Percentiles rank a stretch among this genome's conserved stretches.
These are phyloP conservation scores for Coleophora deauratella DNA, from an alignment of 2,888 invertebrate species.

Conservation along the genomic window DNA sequence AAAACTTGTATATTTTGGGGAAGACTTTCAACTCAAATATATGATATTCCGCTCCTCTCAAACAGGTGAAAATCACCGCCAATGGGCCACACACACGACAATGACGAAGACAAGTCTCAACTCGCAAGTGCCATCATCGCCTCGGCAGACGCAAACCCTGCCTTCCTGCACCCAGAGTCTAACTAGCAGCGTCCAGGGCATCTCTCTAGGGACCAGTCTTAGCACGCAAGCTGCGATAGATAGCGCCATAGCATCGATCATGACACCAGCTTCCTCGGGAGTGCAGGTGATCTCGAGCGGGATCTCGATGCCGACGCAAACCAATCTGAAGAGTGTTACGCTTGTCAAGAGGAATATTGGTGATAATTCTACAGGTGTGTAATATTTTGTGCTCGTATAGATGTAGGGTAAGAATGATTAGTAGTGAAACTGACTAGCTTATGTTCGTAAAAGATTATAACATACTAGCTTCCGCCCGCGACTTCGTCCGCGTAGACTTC, in stretches of 20 bases:
- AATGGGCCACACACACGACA: slow-evolving; percentile 54
- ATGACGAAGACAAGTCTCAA: slow-evolving; percentile 35
- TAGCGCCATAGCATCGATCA: slow-evolving; percentile 59
- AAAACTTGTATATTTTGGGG: too few relatives aligned
- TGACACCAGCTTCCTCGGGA: slow-evolving; percentile 40
- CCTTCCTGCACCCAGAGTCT: slow-evolving; percentile 37
- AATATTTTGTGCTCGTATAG: background rate
- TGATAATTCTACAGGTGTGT: slow-evolving; percentile 51
- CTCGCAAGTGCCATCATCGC: slow-evolving; percentile 40
- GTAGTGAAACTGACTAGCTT: too few relatives aligned
- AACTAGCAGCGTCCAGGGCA: slow-evolving; percentile 33
- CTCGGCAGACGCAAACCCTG: slow-evolving; percentile 33
- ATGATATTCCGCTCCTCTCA: too few relatives aligned
- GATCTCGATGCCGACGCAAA: slow-evolving; percentile 35
- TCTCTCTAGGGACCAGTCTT: slow-evolving; percentile 47
- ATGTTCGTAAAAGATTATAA: too few relatives aligned
- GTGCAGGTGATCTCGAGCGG: slow-evolving; percentile 60
- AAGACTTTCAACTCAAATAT: too few relatives aligned
- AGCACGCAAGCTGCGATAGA: slow-evolving; percentile 52
- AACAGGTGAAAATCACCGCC: slow-evolving; percentile 53
- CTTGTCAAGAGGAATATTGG: slow-evolving; percentile 54
- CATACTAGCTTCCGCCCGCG: too few relatives aligned
- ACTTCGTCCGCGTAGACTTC: too few relatives aligned
- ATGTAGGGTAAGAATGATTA: background rate
- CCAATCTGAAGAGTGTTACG: slow-evolving; percentile 58